Evolutionary conservation across 1,140 invertebrate species (phyloP).

Genomic region (Chlorops oryzae): DNA sequence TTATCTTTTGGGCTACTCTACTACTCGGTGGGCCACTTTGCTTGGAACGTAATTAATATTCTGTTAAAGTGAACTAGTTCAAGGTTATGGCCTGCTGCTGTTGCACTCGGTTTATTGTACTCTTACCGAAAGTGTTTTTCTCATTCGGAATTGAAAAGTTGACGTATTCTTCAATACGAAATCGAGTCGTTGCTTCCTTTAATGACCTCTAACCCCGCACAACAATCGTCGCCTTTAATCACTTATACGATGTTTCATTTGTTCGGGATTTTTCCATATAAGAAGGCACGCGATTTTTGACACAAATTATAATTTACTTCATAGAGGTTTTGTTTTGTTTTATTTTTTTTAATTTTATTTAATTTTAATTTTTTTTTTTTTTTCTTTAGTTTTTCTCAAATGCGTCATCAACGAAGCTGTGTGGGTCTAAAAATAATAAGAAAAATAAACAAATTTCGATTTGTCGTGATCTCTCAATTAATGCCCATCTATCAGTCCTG

Average conservation of each 20-base stretch:
- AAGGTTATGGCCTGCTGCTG: constrained; percentile 42
- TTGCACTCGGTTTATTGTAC: constrained; percentile 45
- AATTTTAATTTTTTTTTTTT: too few species aligned
- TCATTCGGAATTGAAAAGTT: background rate
- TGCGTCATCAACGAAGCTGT: too few species aligned
- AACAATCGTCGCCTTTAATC: constrained; percentile 25
- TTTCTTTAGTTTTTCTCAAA: too few species aligned
- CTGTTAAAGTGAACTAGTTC: constrained; percentile 21
- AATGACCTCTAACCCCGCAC: constrained; percentile 13
- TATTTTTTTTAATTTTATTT: too few species aligned
- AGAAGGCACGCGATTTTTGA: too few species aligned
- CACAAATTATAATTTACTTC: too few species aligned
- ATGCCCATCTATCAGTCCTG: too few species aligned
- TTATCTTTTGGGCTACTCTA: background rate
- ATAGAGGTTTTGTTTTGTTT: too few species aligned
- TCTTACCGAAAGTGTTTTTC: constrained; percentile 10
- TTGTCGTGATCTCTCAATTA: too few species aligned
- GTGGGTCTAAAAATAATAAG: too few species aligned
- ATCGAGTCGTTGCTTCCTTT: constrained; percentile 3
- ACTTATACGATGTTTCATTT: constrained; percentile 48
- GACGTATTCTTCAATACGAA: background rate
- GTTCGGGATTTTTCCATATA: constrained; percentile 43
- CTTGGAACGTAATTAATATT: background rate
- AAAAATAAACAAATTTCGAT: too few species aligned
- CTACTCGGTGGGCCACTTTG: background rate